Conservation (phyloP, 2,113 vertebrate species). For the Sminthopsis crassicaudata region DNA sequence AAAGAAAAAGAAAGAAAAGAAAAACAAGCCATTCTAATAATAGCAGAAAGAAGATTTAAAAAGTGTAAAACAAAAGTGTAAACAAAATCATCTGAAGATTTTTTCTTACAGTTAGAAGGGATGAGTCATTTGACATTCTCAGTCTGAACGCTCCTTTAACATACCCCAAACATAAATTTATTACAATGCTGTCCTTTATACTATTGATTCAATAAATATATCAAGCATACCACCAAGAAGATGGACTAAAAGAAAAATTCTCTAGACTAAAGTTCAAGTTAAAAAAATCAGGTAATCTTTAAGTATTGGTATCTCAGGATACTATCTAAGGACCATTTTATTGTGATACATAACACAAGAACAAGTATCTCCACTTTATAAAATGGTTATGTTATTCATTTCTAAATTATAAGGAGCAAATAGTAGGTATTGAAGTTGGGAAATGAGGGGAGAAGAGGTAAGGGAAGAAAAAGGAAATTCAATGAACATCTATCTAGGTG, state of each 20-base stretch:
- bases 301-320: neutral
- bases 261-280: neutral
- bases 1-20: too few relatives aligned
- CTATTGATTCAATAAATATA: neutral
- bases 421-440: neutral
- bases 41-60: neutral
- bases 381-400: neutral
- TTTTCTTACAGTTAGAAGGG: neutral
- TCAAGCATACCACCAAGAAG: neutral
- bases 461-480: neutral
- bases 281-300: neutral
- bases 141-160: constrained; percentile 20
- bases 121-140: neutral
- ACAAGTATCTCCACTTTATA: neutral
- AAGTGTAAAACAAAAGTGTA: constrained; percentile 41
- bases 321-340: neutral
- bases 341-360: neutral
- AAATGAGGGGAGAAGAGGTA: neutral
- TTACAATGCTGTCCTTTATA: neutral
- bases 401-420: neutral
- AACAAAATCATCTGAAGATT: constrained; percentile 4
- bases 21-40: too few relatives aligned
- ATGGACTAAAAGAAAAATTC: neutral
- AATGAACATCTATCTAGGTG: neutral
- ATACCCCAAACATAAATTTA: constrained; percentile 17